Percentiles rank a stretch among this genome's conserved stretches.
phyloP scores from a whole-genome alignment of 2,113 vertebrate species.

The Lota lota region DNA sequence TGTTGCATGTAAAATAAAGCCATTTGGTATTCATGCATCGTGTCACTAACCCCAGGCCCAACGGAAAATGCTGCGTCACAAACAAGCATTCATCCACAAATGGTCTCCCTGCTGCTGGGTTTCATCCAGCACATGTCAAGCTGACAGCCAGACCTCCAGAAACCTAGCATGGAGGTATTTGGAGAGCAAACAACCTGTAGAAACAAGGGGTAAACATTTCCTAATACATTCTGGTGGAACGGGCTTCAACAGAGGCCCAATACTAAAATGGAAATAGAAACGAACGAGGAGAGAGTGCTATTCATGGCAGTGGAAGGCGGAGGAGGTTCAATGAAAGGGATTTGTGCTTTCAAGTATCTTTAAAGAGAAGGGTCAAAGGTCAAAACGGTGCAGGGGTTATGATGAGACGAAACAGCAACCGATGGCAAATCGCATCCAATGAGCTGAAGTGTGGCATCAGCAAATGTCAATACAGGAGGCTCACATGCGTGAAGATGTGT shows the following conservation, averaged over 20 bases:
- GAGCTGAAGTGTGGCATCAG: no score
- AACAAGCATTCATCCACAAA: neutral
- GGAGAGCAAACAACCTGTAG: slow-evolving; percentile 26
- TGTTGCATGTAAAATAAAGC: no score
- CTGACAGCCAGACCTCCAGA: slow-evolving; percentile 24
- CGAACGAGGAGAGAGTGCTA: no score
- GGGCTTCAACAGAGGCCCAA: slow-evolving; percentile 6
- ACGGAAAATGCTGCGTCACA: no score
- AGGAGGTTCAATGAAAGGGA: no score
- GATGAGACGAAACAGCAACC: slow-evolving; percentile 1
- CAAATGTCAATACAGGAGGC: no score
- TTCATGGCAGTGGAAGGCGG: no score
- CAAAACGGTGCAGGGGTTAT: neutral
- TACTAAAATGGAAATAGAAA: slow-evolving; percentile 22
- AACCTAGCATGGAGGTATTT: slow-evolving; percentile 40
- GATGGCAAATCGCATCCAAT: no score
- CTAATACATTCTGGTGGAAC: slow-evolving; percentile 35
- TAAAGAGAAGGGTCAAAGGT: slow-evolving; percentile 2
- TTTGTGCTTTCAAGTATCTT: neutral
- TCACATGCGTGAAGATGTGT: no score
- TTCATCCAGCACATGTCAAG: slow-evolving; percentile 21
- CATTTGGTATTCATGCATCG: no score
- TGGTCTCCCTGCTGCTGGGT: slow-evolving; percentile 25
- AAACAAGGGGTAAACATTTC: slow-evolving; percentile 20
- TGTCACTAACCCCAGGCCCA: no score